Percentiles rank a stretch among this genome's conserved stretches.
Conservation (phyloP, 2,797 vertebrate genomes). For the Sebastes matsubarae region DNA sequence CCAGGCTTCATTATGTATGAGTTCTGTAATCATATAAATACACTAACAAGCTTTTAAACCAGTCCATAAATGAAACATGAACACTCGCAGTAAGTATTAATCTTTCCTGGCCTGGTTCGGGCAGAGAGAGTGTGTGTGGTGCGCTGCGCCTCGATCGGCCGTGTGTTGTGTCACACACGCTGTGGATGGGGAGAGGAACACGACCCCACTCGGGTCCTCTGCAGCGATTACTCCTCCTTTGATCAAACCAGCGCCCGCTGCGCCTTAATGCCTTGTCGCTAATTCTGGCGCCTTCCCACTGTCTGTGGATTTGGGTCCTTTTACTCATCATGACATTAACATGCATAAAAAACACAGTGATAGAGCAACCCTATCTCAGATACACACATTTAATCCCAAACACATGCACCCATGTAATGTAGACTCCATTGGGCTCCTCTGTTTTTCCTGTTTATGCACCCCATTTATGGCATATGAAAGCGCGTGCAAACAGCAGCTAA, state of each 20-base stretch:
- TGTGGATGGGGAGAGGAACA: constrained; percentile 32
- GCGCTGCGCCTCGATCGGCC: neutral
- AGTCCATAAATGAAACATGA: constrained; percentile 69
- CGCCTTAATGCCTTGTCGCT: constrained; percentile 62
- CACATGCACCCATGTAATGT: constrained; percentile 32
- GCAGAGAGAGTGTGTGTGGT: constrained; percentile 9
- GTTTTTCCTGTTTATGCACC: constrained; percentile 16
- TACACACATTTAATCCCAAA: constrained; percentile 44
- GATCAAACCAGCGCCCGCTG: constrained; percentile 63
- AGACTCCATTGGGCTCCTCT: constrained; percentile 43
- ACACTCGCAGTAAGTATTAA: constrained; percentile 49
- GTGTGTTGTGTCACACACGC: constrained; percentile 33
- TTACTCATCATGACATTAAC: constrained; percentile 43
- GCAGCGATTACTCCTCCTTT: constrained; percentile 68
- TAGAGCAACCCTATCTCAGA: constrained; percentile 38
- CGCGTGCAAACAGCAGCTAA: constrained; percentile 56
- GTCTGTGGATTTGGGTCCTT: constrained; percentile 48
- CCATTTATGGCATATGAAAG: constrained; percentile 35
- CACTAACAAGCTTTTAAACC: constrained; percentile 67
- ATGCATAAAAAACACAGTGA: constrained; percentile 30
- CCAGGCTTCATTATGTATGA: constrained; percentile 37
- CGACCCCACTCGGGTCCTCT: constrained; percentile 56
- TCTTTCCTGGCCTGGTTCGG: constrained; percentile 44
- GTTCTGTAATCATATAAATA: constrained; percentile 62
- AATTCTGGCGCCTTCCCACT: constrained; percentile 65